phyloP scores from a whole-genome alignment of 2,888 invertebrate species.

The Stenolophus ochropezus region DNA sequence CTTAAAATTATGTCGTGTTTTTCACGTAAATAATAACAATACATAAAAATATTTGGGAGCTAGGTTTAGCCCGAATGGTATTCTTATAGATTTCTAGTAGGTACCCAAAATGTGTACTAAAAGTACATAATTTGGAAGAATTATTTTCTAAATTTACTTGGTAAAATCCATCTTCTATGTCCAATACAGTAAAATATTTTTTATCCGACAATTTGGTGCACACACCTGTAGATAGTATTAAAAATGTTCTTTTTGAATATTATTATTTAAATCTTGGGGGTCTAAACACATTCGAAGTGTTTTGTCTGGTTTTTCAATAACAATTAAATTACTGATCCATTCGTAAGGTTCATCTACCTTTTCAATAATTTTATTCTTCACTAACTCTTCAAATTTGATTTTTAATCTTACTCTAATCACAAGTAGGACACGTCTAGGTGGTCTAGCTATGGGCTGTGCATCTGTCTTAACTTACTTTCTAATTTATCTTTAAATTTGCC shows the following conservation, averaged over 20 bases:
- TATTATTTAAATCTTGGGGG: neutral
- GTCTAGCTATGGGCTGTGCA: neutral
- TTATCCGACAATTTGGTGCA: neutral
- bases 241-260: neutral
- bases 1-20: no score
- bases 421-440: neutral
- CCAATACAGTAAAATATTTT: neutral
- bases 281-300: constrained; percentile 2
- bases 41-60: no score
- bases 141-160: neutral
- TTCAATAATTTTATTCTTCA: neutral
- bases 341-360: neutral
- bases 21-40: no score
- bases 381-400: constrained; percentile 7
- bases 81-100: no score
- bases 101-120: neutral
- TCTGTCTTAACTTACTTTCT: neutral
- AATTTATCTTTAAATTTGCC: neutral
- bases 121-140: neutral
- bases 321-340: neutral
- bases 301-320: neutral
- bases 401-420: neutral
- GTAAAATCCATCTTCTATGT: neutral
- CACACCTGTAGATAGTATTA: neutral
- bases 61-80: no score